Evolutionary conservation across 64 coral and sea anemone genomes (phyloP).

Genomic region (Actinia tenebrosa): DNA sequence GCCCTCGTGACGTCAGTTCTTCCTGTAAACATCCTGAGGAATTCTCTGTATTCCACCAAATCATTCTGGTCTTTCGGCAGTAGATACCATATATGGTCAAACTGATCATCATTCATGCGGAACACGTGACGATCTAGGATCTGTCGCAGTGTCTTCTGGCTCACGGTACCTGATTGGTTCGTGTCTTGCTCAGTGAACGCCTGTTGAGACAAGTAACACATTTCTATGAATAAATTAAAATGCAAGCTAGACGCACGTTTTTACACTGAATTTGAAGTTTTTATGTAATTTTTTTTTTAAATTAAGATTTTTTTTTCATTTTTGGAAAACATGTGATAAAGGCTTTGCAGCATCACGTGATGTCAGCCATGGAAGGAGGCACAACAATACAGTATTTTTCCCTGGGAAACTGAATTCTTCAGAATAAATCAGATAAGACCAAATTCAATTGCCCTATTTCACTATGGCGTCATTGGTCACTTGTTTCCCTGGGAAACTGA

Average conservation of each 20-base stretch:
- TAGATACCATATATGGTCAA: constrained; percentile 67
- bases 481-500: no score
- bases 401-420: no score
- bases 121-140: constrained; percentile 80
- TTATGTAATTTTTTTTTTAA: no score
- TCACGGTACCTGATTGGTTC: constrained; percentile 46
- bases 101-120: constrained; percentile 86
- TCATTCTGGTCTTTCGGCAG: constrained; percentile 48
- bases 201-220: not conserved
- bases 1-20: constrained; percentile 45
- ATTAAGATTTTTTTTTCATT: no score
- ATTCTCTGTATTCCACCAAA: constrained; percentile 73
- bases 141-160: constrained; percentile 29
- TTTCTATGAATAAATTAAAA: not conserved
- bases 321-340: no score
- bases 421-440: no score
- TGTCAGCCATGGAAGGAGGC: no score
- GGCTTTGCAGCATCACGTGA: no score
- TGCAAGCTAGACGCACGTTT: not conserved
- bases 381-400: no score
- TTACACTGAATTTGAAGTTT: no score
- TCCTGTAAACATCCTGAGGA: constrained; percentile 63
- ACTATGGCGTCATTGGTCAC: no score
- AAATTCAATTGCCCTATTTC: no score
- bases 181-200: constrained; percentile 72